Evolutionary conservation across 1,140 invertebrate species (phyloP).

Genomic region (Atta cephalotes): DNA sequence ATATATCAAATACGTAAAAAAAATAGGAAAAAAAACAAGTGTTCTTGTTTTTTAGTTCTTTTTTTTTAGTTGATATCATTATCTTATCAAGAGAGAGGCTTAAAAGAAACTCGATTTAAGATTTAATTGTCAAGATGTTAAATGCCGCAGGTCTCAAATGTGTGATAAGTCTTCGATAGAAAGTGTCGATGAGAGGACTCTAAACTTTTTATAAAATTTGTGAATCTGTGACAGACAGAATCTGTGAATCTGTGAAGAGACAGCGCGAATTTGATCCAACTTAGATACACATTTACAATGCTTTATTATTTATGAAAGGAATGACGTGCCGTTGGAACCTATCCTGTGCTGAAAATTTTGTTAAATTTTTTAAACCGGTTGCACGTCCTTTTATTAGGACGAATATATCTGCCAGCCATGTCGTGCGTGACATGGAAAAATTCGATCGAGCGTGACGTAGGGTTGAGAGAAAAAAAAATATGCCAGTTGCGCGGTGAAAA

Average conservation of each 20-base stretch:
- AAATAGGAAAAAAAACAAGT: neutral
- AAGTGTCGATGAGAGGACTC: conserved; percentile 15
- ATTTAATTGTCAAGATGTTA: neutral
- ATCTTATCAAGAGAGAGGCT: neutral
- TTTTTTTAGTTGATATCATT: neutral
- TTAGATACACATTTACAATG: neutral
- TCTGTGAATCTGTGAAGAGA: neutral
- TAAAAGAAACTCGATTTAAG: neutral
- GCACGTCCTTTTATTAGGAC: conserved; percentile 31
- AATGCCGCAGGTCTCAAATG: conserved; percentile 7
- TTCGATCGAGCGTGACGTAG: conserved; percentile 56
- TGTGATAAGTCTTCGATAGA: conserved; percentile 34
- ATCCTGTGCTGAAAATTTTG: conserved; percentile 21
- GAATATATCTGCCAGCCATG: conserved; percentile 43
- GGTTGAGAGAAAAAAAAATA: conserved; percentile 41
- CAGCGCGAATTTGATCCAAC: neutral
- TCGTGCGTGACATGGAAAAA: conserved; percentile 42
- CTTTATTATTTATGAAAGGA: neutral
- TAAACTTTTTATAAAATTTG: conserved; percentile 36
- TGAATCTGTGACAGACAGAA: neutral
- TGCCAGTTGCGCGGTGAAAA: conserved; percentile 20
- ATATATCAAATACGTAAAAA: neutral
- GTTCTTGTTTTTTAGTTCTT: neutral
- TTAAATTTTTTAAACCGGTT: conserved; percentile 16
- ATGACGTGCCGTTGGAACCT: neutral